Evolutionary conservation across 2,797 vertebrate genomes (phyloP), one percentile per base, ranked within the genome.

Genomic region (Gallinago solitaria): DNA sequence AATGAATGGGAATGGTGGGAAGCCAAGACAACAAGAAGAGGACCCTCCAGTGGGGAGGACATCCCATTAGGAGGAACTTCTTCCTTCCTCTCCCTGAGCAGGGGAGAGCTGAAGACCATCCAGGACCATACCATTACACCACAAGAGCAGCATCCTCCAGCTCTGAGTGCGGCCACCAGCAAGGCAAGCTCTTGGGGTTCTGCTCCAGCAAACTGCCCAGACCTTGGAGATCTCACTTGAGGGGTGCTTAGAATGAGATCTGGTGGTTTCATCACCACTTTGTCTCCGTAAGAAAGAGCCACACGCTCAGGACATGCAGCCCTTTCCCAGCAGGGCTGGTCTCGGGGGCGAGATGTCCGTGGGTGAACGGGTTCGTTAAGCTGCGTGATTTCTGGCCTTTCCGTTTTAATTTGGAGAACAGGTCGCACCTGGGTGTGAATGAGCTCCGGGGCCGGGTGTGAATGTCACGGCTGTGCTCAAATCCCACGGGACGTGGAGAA

Each of bases 391-490:
- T 53, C 39, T 91, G 76, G 48, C 93, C 82, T 96, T 95, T 91
- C 73, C 16, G 0, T 37, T 56, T 86, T 57, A 51, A 89, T 84
- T 43, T 47, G 50, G 57, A 79, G 54, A 89, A 35, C 30, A n/a
- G 33, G 27, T 95, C 9, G 1, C 92, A 87, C 73, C n/a, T 77
- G 32, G 14, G 71, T 90, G 93, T 3, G 73, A 95, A 95, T 86
- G 76, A 93, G 88, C 76, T 54, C 18, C 3, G 1, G 37, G 41
- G 16, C 8, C 0, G 6, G 17, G 39, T 60, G 93, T 5, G 68
- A 90, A 94, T 61, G 45, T 78, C 41, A 3, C 89, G 4, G 45
- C 75, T 41, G 12, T 4, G 33, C 75, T 94, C 92, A 93, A 95
- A 91, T 80, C 79, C 79, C 27, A 0, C 1, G 65, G 48, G 82